A percentile compares a stretch with the other conserved stretches of the same genome.
Conservation (phyloP, 2,797 vertebrate genomes). For the Glossophaga mutica region DNA sequence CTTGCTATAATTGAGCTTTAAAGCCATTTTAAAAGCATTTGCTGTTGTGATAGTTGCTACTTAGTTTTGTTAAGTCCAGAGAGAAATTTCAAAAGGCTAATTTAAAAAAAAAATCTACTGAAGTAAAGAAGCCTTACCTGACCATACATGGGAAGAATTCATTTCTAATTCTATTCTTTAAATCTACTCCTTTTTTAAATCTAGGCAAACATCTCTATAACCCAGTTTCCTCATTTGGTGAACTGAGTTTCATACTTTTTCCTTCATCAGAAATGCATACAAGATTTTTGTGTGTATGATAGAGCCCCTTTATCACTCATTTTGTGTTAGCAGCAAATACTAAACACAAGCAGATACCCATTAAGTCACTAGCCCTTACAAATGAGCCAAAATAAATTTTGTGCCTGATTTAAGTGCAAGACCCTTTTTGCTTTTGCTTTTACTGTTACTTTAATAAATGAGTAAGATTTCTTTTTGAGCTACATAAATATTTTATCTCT, state of each 20-base stretch:
- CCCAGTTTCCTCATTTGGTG: conserved; percentile 5
- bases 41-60: background rate
- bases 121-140: background rate
- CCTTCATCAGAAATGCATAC: conserved; percentile 2
- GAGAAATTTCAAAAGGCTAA: conserved; percentile 24
- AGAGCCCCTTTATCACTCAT: background rate
- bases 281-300: background rate
- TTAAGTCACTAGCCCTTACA: background rate
- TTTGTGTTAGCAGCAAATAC: background rate
- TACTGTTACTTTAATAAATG: conserved; percentile 22
- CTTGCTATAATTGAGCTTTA: background rate
- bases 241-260: conserved; percentile 21
- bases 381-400: background rate
- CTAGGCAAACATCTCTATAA: conserved; percentile 18
- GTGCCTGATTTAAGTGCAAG: background rate
- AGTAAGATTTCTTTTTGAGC: conserved; percentile 22
- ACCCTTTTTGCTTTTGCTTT: background rate
- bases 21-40: background rate
- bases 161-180: background rate
- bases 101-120: background rate
- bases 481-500: background rate
- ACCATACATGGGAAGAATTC: background rate
- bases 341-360: background rate
- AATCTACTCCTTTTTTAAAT: background rate
- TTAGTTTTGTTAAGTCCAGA: conserved; percentile 23